These are phyloP conservation scores for Lanius collurio DNA, from an alignment of 2,113 vertebrate genomes.

Conservation along the genomic window DNA sequence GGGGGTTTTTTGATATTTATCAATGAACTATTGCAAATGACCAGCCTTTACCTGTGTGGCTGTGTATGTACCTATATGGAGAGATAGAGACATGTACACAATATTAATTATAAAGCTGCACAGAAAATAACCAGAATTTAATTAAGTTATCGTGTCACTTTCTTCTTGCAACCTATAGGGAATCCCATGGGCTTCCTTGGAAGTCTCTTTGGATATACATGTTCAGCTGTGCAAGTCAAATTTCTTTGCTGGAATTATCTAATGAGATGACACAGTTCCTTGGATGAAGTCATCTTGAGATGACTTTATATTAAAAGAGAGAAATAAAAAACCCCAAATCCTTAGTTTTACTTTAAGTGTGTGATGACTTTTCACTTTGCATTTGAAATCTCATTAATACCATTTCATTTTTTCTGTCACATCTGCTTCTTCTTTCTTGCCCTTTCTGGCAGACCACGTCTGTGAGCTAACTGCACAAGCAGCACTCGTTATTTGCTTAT, in stretches of 20 bases:
- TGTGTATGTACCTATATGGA: neutral
- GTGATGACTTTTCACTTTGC: neutral
- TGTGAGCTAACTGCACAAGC: constrained; percentile 42
- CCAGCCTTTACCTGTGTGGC: neutral
- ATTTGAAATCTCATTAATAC: constrained; percentile 48
- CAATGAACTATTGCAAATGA: neutral
- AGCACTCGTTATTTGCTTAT: constrained; percentile 66
- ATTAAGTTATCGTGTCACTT: neutral
- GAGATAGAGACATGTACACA: neutral
- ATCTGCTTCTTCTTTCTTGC: constrained; percentile 7
- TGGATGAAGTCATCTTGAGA: neutral
- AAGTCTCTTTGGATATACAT: neutral
- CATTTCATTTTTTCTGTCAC: constrained; percentile 33
- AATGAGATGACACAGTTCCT: neutral
- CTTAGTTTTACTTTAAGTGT: neutral
- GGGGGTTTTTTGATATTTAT: neutral
- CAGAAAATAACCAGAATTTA: neutral
- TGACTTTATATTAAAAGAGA: neutral
- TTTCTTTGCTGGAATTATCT: neutral
- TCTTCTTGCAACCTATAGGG: neutral
- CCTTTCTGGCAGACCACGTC: constrained; percentile 36
- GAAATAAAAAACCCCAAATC: neutral
- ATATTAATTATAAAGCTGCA: neutral
- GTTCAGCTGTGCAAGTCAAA: neutral
- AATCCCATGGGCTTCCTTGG: neutral